Conservation (phyloP, 1,140 invertebrate species). For the Drosophila arawakana region DNA sequence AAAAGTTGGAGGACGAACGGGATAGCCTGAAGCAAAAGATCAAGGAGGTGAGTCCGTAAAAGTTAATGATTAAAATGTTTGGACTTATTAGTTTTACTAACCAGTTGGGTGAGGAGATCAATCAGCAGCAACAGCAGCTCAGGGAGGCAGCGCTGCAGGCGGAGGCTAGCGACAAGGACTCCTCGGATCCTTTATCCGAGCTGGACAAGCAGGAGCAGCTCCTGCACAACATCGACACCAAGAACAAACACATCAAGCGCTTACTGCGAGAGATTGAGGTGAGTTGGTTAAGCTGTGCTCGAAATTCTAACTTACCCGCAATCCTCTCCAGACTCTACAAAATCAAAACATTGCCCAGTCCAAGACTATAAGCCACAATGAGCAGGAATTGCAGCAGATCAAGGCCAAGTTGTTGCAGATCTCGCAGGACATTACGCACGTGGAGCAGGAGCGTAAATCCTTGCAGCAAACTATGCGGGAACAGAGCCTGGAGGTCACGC, state of each 20-base stretch:
- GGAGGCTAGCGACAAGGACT: conserved; percentile 80
- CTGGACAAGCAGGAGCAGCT: conserved; percentile 81
- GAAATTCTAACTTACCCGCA: neutral
- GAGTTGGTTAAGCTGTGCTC: neutral
- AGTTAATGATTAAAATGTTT: neutral
- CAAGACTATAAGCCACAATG: conserved; percentile 71
- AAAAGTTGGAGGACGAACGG: conserved; percentile 71
- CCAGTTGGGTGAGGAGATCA: conserved; percentile 71
- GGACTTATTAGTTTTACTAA: neutral
- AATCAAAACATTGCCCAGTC: conserved; percentile 76
- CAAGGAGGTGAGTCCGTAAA: conserved; percentile 57
- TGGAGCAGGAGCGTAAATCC: conserved; percentile 66
- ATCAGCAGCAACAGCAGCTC: conserved; percentile 66
- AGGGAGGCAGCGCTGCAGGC: conserved; percentile 65
- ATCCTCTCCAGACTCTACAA: conserved; percentile 63
- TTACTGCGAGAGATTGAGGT: conserved; percentile 81
- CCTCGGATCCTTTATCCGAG: conserved; percentile 80
- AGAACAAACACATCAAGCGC: conserved; percentile 84
- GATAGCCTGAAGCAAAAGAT: conserved; percentile 54
- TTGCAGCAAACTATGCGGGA: conserved; percentile 58
- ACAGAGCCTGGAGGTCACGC: conserved; percentile 60
- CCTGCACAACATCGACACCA: conserved; percentile 77
- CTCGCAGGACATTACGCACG: conserved; percentile 60
- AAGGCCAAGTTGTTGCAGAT: conserved; percentile 62
- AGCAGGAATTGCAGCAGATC: conserved; percentile 65